These are phyloP conservation scores for Petaurus breviceps DNA, from an alignment of 2,113 vertebrate species.

Conservation along the genomic window DNA sequence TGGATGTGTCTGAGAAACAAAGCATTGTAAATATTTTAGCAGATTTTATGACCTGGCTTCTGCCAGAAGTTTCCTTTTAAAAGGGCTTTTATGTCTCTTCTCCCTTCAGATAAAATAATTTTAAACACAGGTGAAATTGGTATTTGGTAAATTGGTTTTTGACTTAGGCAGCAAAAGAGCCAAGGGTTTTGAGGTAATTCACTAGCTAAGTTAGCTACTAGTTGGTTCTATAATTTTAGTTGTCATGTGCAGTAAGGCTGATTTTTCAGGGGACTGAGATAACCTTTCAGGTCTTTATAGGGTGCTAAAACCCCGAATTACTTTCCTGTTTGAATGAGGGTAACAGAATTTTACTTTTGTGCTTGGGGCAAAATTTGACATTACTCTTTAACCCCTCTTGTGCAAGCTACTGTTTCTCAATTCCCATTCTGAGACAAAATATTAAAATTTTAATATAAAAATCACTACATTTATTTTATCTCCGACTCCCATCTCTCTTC, in stretches of 20 bases:
- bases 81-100: neutral
- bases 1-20: rapidly evolving
- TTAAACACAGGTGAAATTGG: neutral
- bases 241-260: neutral
- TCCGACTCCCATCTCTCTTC: no score
- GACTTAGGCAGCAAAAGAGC: neutral
- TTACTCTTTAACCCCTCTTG: neutral
- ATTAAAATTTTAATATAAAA: neutral
- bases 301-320: neutral
- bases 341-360: neutral
- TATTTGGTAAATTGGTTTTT: neutral
- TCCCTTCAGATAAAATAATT: neutral
- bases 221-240: neutral
- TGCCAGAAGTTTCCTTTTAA: neutral
- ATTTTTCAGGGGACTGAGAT: neutral
- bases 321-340: neutral
- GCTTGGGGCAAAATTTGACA: neutral
- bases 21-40: rapidly evolving
- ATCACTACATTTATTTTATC: neutral
- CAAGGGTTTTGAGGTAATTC: neutral
- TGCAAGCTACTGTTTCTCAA: neutral
- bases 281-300: neutral
- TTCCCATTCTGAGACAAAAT: neutral
- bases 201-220: neutral
- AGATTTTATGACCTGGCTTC: neutral